Conservation (phyloP, 2,113 vertebrate species). For the Hippoglossus stenolepis region DNA sequence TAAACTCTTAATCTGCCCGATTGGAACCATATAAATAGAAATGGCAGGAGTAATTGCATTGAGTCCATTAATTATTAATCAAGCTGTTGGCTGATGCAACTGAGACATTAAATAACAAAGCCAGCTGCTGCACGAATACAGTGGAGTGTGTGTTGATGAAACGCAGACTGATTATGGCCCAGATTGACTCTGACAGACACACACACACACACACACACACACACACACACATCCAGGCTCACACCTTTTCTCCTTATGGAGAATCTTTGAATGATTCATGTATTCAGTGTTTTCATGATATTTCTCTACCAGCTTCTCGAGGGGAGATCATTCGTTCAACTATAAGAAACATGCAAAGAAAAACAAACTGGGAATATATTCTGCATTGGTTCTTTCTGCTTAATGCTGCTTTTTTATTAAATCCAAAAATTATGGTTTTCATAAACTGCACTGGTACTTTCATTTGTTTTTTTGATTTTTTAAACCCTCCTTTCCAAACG, state of each 20-base stretch:
- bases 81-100: constrained; percentile 4
- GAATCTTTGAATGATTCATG: not conserved
- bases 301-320: too few species aligned
- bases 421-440: too few species aligned
- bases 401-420: too few species aligned
- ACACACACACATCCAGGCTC: not conserved
- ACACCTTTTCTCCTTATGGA: not conserved
- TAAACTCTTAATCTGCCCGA: constrained; percentile 57
- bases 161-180: not conserved
- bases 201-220: not conserved
- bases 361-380: too few species aligned
- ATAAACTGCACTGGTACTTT: too few species aligned
- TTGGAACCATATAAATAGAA: constrained; percentile 47
- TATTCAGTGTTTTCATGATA: too few species aligned
- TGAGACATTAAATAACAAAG: constrained; percentile 33
- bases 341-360: not conserved
- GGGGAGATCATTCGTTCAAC: not conserved
- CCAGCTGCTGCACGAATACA: not conserved
- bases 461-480: too few species aligned
- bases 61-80: constrained; percentile 56
- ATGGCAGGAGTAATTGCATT: constrained; percentile 34
- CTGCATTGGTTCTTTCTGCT: too few species aligned
- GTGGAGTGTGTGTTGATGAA: not conserved
- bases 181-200: not conserved
- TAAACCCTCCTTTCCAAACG: too few species aligned